These are phyloP conservation scores for Sus scrofa DNA, from an alignment of 2,113 vertebrate species.

Conservation along the genomic window DNA sequence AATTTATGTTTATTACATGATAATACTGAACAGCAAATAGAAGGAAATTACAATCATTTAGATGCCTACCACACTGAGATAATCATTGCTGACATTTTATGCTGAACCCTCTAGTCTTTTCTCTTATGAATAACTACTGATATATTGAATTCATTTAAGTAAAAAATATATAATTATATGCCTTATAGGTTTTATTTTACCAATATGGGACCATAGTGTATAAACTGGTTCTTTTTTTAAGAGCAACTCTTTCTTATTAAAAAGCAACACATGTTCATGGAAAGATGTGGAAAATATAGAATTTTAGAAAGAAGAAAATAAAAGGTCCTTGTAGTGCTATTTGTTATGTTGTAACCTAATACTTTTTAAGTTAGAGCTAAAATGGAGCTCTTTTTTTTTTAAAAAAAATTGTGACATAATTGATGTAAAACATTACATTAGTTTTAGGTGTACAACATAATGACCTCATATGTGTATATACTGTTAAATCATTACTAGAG, in stretches of 20 bases:
- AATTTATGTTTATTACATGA: not conserved
- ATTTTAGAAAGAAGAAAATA: constrained; percentile 47
- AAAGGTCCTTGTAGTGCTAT: not conserved
- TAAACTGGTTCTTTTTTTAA: not conserved
- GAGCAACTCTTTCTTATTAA: constrained; percentile 44
- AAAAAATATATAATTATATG: not conserved
- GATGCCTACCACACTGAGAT: not conserved
- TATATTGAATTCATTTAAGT: not conserved
- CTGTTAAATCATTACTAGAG: too few species aligned
- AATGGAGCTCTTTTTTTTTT: not conserved
- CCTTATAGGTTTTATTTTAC: constrained; percentile 51
- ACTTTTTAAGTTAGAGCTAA: constrained; percentile 11
- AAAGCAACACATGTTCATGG: constrained; percentile 23
- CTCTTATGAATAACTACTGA: not conserved
- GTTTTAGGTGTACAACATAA: too few species aligned
- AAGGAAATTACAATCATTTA: constrained; percentile 34
- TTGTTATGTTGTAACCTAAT: not conserved
- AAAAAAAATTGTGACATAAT: too few species aligned
- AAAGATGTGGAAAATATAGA: constrained; percentile 31
- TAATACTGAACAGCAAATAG: not conserved
- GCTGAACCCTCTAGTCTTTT: not conserved
- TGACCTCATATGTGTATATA: too few species aligned
- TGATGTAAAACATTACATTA: too few species aligned
- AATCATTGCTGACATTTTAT: constrained; percentile 21
- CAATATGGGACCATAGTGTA: not conserved